Evolutionary conservation across 2,113 vertebrate species (phyloP).

Genomic region (Anhinga anhinga): DNA sequence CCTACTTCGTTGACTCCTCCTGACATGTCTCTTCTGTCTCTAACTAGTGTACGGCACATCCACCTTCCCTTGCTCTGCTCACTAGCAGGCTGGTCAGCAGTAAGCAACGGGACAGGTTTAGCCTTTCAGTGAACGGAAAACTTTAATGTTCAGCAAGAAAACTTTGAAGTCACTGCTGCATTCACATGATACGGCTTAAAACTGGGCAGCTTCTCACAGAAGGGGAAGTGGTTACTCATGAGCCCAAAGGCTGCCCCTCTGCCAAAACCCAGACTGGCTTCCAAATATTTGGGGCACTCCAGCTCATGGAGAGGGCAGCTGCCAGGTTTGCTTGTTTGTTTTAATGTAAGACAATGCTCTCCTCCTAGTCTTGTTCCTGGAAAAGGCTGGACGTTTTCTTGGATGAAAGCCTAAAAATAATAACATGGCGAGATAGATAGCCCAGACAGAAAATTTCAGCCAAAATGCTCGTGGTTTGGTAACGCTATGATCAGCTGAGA

Average conservation of each 20-base stretch:
- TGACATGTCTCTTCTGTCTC: background rate
- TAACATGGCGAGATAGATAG: background rate
- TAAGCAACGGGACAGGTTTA: background rate
- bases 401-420: background rate
- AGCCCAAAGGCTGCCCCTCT: background rate
- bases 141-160: background rate
- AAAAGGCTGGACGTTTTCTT: background rate
- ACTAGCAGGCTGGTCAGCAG: background rate
- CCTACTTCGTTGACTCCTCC: background rate
- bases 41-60: background rate
- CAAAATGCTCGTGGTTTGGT: background rate
- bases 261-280: background rate
- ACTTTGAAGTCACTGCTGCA: background rate
- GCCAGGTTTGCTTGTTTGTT: background rate
- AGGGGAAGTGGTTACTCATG: background rate
- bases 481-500: background rate
- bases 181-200: background rate
- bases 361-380: background rate
- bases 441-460: background rate
- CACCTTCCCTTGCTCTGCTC: background rate
- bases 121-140: background rate
- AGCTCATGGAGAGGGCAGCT: background rate
- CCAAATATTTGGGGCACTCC: background rate
- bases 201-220: background rate
- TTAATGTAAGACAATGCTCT: background rate